Percentiles rank a stretch among this genome's conserved stretches.
Evolutionary conservation across 2,888 invertebrate genomes (phyloP).

Genomic region (Dolomedes plantarius): DNA sequence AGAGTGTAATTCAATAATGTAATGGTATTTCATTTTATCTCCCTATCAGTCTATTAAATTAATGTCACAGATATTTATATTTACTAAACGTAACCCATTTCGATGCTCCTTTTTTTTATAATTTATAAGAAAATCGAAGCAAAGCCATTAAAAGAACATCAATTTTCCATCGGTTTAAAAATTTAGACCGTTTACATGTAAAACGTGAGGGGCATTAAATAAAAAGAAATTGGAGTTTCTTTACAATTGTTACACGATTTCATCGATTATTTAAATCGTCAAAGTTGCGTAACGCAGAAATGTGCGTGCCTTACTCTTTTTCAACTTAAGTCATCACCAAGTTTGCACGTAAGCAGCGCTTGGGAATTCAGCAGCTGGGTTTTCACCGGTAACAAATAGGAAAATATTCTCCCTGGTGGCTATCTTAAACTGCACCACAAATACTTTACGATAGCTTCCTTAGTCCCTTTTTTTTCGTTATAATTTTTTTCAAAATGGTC

Average conservation of each 20-base stretch:
- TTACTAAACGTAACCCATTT: no score
- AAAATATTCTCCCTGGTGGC: slow-evolving; percentile 37
- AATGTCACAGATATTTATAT: no score
- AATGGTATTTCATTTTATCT: no score
- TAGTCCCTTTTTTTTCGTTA: no score
- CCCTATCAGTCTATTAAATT: no score
- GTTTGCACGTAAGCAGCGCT: slow-evolving; percentile 52
- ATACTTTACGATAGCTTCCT: slow-evolving; percentile 44
- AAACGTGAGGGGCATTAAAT: background rate
- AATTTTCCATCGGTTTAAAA: slow-evolving; percentile 19
- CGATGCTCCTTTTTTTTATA: background rate
- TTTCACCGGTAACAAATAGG: slow-evolving; percentile 44
- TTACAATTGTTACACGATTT: slow-evolving; percentile 23
- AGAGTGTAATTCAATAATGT: no score
- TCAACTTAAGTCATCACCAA: slow-evolving; percentile 53
- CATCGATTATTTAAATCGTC: slow-evolving; percentile 52
- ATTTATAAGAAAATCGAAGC: background rate
- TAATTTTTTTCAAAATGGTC: slow-evolving; percentile 18
- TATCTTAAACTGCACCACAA: slow-evolving; percentile 17
- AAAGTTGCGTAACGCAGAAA: slow-evolving; percentile 25
- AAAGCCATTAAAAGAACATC: slow-evolving; percentile 12
- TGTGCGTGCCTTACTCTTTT: slow-evolving; percentile 42
- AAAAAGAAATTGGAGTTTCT: background rate
- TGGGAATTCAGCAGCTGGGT: slow-evolving; percentile 41
- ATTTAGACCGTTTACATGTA: slow-evolving; percentile 1